Evolutionary conservation across 2,113 vertebrate species (phyloP).

Genomic region (Apus apus): DNA sequence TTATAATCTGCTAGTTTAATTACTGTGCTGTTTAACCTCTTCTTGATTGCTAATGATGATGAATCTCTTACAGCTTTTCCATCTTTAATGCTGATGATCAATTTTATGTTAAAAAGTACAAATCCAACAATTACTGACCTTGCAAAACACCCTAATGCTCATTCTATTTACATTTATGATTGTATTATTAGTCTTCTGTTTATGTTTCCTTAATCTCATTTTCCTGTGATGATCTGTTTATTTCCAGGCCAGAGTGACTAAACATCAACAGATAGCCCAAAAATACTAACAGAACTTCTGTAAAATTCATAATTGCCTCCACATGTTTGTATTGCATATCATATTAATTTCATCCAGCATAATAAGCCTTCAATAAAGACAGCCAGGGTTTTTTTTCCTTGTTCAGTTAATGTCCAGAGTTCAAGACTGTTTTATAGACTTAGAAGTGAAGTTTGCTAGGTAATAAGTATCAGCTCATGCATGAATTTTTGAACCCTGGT

Average conservation of each 20-base stretch:
- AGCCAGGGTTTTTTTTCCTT: background rate
- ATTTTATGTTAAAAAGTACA: background rate
- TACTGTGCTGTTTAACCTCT: slow-evolving; percentile 37
- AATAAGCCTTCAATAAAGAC: background rate
- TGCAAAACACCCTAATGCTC: background rate
- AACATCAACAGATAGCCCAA: background rate
- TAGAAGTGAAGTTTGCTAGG: background rate
- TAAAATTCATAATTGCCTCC: background rate
- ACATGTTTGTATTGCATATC: background rate
- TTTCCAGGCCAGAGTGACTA: background rate
- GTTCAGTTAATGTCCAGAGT: background rate
- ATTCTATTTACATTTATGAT: background rate
- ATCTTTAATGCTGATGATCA: background rate
- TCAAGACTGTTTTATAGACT: background rate
- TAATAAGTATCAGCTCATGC: background rate
- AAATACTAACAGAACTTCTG: background rate
- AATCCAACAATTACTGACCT: background rate
- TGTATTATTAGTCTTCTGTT: background rate
- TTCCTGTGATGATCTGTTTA: background rate
- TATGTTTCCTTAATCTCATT: background rate
- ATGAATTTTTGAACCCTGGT: background rate
- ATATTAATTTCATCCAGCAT: background rate
- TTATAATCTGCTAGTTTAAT: slow-evolving; percentile 55
- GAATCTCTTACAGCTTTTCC: background rate
- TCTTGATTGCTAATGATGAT: slow-evolving; percentile 43